Conservation (phyloP, 2,113 vertebrate species). For the Mormyrus lacerda region DNA sequence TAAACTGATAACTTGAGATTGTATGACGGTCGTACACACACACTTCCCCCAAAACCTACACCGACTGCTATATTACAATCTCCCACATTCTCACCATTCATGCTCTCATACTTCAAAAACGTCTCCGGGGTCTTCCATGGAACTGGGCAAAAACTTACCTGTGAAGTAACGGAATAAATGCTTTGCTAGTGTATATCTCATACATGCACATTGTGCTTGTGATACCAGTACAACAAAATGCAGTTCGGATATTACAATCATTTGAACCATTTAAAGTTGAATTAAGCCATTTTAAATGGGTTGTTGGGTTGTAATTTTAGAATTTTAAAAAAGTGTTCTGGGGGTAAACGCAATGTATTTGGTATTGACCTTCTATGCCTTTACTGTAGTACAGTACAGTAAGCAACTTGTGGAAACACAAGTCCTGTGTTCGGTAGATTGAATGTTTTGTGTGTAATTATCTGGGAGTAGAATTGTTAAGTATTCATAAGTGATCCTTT, state of each 20-base stretch:
- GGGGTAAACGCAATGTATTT: constrained; percentile 13
- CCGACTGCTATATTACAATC: neutral
- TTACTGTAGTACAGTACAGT: constrained; percentile 21
- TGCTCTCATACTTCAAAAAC: neutral
- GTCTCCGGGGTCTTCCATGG: constrained; percentile 35
- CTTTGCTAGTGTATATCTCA: constrained; percentile 55
- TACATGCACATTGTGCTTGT: constrained; percentile 57
- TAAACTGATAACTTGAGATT: constrained; percentile 45
- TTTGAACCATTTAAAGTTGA: constrained; percentile 32
- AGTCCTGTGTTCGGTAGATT: constrained; percentile 23
- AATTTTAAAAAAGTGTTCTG: constrained; percentile 19
- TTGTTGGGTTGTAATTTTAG: constrained; percentile 43
- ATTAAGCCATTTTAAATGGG: constrained; percentile 1
- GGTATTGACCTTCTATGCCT: constrained; percentile 4
- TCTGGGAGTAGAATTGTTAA: constrained; percentile 12
- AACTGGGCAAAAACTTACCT: constrained; percentile 39
- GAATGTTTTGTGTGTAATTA: constrained; percentile 31
- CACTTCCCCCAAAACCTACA: neutral
- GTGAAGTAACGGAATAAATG: constrained; percentile 37
- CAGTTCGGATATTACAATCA: constrained; percentile 26
- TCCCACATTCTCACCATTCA: neutral
- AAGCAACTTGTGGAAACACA: constrained; percentile 4
- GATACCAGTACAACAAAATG: constrained; percentile 35
- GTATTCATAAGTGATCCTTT: constrained; percentile 9
- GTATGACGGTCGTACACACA: constrained; percentile 29